Percentiles rank a stretch among this genome's conserved stretches.
phyloP scores from a whole-genome alignment of 2,113 vertebrate genomes.

The Gadus macrocephalus region DNA sequence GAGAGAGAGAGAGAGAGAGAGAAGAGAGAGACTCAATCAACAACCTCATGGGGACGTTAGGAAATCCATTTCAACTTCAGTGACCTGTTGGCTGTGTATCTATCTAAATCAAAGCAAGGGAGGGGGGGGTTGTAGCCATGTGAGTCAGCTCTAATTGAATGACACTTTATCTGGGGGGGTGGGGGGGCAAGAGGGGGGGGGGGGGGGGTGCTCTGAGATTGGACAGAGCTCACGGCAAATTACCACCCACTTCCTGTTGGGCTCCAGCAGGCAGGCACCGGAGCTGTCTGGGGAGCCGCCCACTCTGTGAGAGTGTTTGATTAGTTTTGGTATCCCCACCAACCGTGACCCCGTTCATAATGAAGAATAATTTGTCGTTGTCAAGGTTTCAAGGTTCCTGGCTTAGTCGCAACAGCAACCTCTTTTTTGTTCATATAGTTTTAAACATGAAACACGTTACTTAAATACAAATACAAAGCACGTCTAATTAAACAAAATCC shows the following conservation, averaged over 20 bases:
- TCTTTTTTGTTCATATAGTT: neutral
- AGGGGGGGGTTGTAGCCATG: constrained; percentile 20
- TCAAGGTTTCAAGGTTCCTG: constrained; percentile 43
- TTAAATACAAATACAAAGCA: no score
- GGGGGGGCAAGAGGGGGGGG: no score
- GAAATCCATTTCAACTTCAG: constrained; percentile 53
- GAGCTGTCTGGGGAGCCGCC: constrained; percentile 63
- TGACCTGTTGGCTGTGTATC: constrained; percentile 49
- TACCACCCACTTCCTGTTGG: constrained; percentile 67
- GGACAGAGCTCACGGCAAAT: constrained; percentile 70
- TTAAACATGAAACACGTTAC: no score
- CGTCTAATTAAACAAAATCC: no score
- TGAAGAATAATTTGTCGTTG: constrained; percentile 59
- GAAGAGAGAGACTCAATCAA: constrained; percentile 42
- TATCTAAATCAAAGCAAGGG: constrained; percentile 40
- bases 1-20: no score
- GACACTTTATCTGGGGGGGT: constrained; percentile 58
- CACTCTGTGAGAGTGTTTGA: constrained; percentile 66
- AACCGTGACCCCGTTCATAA: constrained; percentile 53
- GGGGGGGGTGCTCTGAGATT: constrained; percentile 49
- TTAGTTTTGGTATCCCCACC: constrained; percentile 61
- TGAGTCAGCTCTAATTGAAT: constrained; percentile 61
- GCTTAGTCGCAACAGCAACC: constrained; percentile 50
- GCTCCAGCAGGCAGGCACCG: constrained; percentile 53
- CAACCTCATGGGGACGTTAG: constrained; percentile 52